Evolutionary conservation across 2,888 invertebrate species (phyloP), one percentile per base, ranked within the genome.

Genomic region (Saturnia pavonia): DNA sequence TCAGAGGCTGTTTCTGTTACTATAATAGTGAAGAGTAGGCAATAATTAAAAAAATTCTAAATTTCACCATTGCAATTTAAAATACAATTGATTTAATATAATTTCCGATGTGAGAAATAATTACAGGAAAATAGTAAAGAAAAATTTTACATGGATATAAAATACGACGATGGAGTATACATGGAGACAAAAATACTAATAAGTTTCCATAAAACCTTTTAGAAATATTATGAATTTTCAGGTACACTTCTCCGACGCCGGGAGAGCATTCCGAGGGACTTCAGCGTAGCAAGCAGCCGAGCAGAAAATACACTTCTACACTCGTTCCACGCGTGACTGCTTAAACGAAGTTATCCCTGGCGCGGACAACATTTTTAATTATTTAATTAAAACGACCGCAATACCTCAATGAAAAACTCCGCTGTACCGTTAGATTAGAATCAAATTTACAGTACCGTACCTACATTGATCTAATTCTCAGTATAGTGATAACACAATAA

Each of bases 241-340:
- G n/a, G 34, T 65, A 40, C 65, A 65, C 8, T 40, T 65, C n/a
- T 65, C 40, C 7, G n/a, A 65, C 9, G 40, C 40, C 40, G 19
- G 27, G 68, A 83, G 87, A 85, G 84, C 87, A 88, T 85, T 85
- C 82, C 76, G 78, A 82, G 84, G 82, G 83, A 65, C 80, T 74
- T 84, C 87, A 91, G 91, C 88, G 88, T 80, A 81, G 75, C 74
- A 83, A 81, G 88, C 90, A 84, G 78, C 88, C 86, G 83, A 86
- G 86, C 91, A 85, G 90, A 86, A 91, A 92, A 91, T 91, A 88
- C 81, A 87, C 86, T 86, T 80, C 83, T 81, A 83, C 88, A 87
- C 88, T 86, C 87, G 83, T 87, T 85, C 86, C 86, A 86, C 86
- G 86, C 87, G 82, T 85, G 84, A 81, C 81, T 88, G 84, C 81